These are phyloP conservation scores for Troides helena DNA, from an alignment of 2,888 invertebrate genomes.

Conservation along the genomic window DNA sequence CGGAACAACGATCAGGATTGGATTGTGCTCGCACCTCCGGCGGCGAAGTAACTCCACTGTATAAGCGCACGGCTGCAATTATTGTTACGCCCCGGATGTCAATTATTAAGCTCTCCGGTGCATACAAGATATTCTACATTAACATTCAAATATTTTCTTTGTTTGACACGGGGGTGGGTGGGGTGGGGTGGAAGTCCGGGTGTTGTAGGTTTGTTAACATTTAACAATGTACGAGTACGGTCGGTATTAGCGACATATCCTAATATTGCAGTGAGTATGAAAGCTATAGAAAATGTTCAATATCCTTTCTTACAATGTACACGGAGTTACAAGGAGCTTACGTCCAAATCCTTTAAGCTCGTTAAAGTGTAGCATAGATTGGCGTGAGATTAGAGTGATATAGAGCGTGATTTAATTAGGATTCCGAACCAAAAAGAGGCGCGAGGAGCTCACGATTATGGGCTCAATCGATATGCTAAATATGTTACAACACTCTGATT, in stretches of 20 bases:
- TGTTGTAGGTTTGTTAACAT: constrained; percentile 5
- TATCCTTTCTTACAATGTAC: constrained; percentile 4
- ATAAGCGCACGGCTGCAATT: constrained; percentile 9
- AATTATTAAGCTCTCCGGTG: constrained; percentile 12
- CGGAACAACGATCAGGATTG: constrained; percentile 9
- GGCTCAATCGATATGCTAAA: constrained; percentile 4
- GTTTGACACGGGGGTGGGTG: constrained; percentile 8
- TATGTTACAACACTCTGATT: constrained; percentile 1
- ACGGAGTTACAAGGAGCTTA: constrained; percentile 19
- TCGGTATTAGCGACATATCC: constrained; percentile 9
- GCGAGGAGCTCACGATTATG: constrained; percentile 1
- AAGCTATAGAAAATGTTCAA: constrained; percentile 5
- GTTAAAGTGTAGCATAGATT: constrained; percentile 27
- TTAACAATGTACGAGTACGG: constrained; percentile 1
- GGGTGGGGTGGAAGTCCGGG: not conserved
- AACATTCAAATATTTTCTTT: constrained; percentile 22
- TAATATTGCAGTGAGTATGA: not conserved
- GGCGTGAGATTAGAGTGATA: constrained; percentile 24
- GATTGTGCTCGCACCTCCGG: not conserved
- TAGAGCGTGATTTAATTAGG: constrained; percentile 19
- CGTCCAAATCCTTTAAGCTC: constrained; percentile 18
- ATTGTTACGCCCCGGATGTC: constrained; percentile 6
- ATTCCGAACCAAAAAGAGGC: constrained; percentile 20
- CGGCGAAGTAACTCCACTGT: constrained; percentile 3
- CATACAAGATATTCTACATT: constrained; percentile 14